A percentile compares a stretch with the other conserved stretches of the same genome.
These are phyloP conservation scores for Drosophila simulans DNA, from an alignment of 1,140 invertebrate species.

Conservation along the genomic window DNA sequence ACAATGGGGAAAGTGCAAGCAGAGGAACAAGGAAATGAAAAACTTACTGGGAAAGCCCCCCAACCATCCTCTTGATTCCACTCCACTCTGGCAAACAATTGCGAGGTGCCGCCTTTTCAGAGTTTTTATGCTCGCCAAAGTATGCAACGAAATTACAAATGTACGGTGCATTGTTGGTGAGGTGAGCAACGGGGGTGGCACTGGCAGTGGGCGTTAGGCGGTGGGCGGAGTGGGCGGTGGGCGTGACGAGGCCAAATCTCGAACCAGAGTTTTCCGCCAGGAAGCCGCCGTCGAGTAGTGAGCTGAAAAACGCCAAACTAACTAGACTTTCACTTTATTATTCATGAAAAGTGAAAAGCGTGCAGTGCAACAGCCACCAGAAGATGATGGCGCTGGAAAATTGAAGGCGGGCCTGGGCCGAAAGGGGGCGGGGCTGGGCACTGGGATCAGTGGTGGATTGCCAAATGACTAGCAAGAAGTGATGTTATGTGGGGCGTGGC, in stretches of 20 bases:
- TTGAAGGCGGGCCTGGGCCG: background rate
- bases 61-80: constrained; percentile 8
- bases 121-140: constrained; percentile 65
- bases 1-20: constrained; percentile 36
- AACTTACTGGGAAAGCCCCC: constrained; percentile 35
- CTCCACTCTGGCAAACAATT: constrained; percentile 41
- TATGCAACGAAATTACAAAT: constrained; percentile 82
- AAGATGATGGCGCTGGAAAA: constrained; percentile 34
- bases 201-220: constrained; percentile 1
- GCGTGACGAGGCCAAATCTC: constrained; percentile 28
- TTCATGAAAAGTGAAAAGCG: constrained; percentile 82
- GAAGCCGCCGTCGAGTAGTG: constrained; percentile 52
- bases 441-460: constrained; percentile 58
- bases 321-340: constrained; percentile 83
- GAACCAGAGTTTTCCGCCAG: constrained; percentile 29
- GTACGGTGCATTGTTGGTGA: constrained; percentile 49
- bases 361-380: constrained; percentile 57
- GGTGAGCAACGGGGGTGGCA: constrained; percentile 2
- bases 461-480: constrained; percentile 72
- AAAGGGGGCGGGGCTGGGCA: background rate
- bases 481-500: constrained; percentile 67
- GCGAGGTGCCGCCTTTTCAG: constrained; percentile 55
- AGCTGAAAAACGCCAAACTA: constrained; percentile 72
- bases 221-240: constrained; percentile 2
- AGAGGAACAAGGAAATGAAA: constrained; percentile 67